A percentile compares a stretch with the other conserved stretches of the same genome.
Conservation (phyloP, 2,888 invertebrate genomes). For the Sisyra terminalis region DNA sequence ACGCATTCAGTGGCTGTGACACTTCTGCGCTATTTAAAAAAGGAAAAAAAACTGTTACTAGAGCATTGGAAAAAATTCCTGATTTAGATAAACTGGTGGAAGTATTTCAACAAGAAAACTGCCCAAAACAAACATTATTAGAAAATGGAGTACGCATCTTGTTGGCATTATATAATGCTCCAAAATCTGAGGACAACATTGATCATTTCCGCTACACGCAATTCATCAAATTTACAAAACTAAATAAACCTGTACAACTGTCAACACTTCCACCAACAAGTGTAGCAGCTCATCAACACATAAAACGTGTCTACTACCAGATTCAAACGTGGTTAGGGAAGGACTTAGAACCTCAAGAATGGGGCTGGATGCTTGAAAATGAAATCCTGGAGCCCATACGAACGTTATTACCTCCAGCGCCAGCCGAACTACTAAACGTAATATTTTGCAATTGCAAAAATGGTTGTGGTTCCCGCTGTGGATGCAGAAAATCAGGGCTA, state of each 20-base stretch:
- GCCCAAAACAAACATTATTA: neutral
- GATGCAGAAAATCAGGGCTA: conserved; percentile 18
- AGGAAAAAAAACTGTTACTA: too few species aligned
- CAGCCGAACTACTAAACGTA: conserved; percentile 15
- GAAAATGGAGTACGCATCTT: conserved; percentile 16
- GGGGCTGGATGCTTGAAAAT: conserved; percentile 14
- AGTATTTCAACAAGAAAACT: neutral
- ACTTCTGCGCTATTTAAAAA: too few species aligned
- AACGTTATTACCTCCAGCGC: conserved; percentile 18
- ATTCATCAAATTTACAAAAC: conserved; percentile 18
- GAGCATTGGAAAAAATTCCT: too few species aligned
- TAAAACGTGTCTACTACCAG: conserved; percentile 5
- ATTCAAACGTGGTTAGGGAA: conserved; percentile 2
- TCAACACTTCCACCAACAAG: neutral
- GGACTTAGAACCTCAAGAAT: neutral
- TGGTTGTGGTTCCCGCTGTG: conserved; percentile 16
- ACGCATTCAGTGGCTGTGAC: conserved; percentile 15
- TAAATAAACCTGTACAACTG: too few species aligned
- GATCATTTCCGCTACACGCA: conserved; percentile 12
- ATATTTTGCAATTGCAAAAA: conserved; percentile 17
- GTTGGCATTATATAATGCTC: conserved; percentile 20
- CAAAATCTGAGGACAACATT: conserved; percentile 14
- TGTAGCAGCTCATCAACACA: neutral
- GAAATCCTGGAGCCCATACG: conserved; percentile 18
- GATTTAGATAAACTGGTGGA: neutral